Base-by-base conservation (phyloP, 2,797 vertebrate species). In the Pempheris klunzingeri region DNA sequence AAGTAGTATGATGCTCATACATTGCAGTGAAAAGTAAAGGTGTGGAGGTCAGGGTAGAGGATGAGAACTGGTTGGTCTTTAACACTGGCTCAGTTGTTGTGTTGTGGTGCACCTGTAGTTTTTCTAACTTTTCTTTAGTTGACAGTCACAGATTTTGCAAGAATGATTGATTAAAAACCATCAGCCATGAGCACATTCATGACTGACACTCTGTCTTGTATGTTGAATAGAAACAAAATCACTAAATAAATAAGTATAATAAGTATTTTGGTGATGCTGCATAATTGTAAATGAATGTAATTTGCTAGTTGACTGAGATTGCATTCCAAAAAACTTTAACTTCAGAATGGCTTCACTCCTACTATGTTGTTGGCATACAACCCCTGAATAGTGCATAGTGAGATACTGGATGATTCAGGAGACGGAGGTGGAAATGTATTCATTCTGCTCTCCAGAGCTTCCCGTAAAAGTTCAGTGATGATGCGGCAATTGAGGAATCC, bases 391-490 rank as follows among this genome's bases (percentile, higher is more conserved):
- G 59, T 71, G 36, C 49, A 67, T 22, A 10, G 43, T 70, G 24
- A 41, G 57, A 62, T 53, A 20, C 30, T 62, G 54, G 38, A 59
- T 73, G 53, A 75, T 62, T 77, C 69, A 71, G 60, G 24, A 69
- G 30, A 57, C 20, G 13, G 28, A 57, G 54, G 63, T 60, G 52
- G 49, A 64, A 30, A 74, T 57, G 2, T 67, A 34, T 71, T 84
- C 64, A 62, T 49, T 66, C 61, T 75, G 57, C 44, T 78, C 38
- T 84, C 43, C 36, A 41, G 64, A 74, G 69, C 64, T 38, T 64
- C 54, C 61, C 71, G 17, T 52, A 70, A 74, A 84, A 41, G 49
- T 77, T 66, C 61, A 62, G 17, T 67, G 82, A 74, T 74, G 57
- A 74, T 67, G 49, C 74, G 65, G 70, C 70, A 58, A 41, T 10